These are phyloP conservation scores for Desmophyllum pertusum DNA, from an alignment of 92 coral and sea anemone genomes.

Conservation along the genomic window DNA sequence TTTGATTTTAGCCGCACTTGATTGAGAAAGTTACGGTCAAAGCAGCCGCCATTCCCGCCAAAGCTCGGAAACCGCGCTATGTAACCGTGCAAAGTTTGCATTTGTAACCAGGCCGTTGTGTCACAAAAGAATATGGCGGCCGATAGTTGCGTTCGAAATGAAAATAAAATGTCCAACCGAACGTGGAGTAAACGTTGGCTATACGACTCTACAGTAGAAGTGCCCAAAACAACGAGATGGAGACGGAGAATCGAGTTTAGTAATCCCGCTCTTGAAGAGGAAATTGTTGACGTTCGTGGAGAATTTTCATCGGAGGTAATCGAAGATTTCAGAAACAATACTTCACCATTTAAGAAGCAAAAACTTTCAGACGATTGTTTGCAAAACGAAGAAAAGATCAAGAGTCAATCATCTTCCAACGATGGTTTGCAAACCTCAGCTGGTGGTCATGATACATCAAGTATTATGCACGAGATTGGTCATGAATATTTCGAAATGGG, in stretches of 20 bases:
- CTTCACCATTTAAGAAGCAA: conserved; percentile 27
- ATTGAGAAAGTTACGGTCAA: too few relatives aligned
- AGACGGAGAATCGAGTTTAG: conserved; percentile 23
- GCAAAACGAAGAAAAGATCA: not conserved
- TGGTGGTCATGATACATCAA: too few relatives aligned
- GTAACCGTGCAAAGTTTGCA: too few relatives aligned
- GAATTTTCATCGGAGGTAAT: conserved; percentile 15
- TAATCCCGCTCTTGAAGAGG: not conserved
- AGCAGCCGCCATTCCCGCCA: too few relatives aligned
- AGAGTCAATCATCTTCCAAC: conserved; percentile 4
- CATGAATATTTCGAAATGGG: not conserved
- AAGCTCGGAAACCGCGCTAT: too few relatives aligned
- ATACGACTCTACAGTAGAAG: conserved; percentile 21
- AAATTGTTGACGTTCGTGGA: not conserved
- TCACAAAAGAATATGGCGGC: not conserved
- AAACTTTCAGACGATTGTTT: conserved; percentile 19
- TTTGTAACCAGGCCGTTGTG: not conserved
- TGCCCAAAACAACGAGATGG: conserved; percentile 36
- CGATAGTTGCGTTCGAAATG: not conserved
- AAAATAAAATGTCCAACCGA: not conserved
- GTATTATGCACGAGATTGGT: too few relatives aligned
- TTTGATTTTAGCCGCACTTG: too few relatives aligned
- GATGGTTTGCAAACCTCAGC: not conserved
- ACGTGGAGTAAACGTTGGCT: conserved; percentile 37
- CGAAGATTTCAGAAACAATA: conserved; percentile 25